Base-by-base conservation (phyloP, 2,113 vertebrate species). In the Laticauda laticaudata region DNA sequence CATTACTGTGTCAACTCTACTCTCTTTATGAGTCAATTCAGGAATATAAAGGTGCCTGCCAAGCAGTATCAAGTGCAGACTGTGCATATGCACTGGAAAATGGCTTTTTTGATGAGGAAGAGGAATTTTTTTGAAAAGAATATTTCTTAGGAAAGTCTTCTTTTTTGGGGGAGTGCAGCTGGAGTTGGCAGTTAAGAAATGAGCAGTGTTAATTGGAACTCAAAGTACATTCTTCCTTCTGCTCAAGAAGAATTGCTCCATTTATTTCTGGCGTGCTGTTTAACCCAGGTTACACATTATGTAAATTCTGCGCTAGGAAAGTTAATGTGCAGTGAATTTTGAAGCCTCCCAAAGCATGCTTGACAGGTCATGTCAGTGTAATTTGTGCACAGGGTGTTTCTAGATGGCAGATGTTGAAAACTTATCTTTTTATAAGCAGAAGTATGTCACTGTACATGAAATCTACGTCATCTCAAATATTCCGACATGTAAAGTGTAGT, bases 11-110 rank as follows among this genome's bases (percentile, higher is more conserved):
- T 96, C 99, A 99, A 96, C 98, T 99, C 18, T 99, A 99, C 98
- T 99, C 99, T 24, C 98, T 99, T 20, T 98, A 99, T 2, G 99
- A 99, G 96, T 99, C 99, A 1, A 99, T 99, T 96, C 99, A 99
- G 97, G 99, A 99, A 94, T 99, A 99, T 96, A 99, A 99, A 97
- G 99, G 99, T 89, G 99, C 98, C 54, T 99, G 99, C 97, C 99
- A 99, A 97, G 98, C 98, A 26, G 98, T 98, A 69, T 98, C 98
- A 91, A 98, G 98, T 23, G 98, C 98, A 0, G 98, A 98, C 95
- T 97, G 98, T 96, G 96, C 97, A 0, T 98, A 98, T 0, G 97
- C 98, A 24, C 96, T 99, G 98, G 99, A 99, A 95, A 99, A 99
- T 1, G 99, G 99, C 18, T 99, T 98, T 98, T 99, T 99, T 43